Conservation (phyloP, 1,140 invertebrate species). For the Danaus plexippus region DNA sequence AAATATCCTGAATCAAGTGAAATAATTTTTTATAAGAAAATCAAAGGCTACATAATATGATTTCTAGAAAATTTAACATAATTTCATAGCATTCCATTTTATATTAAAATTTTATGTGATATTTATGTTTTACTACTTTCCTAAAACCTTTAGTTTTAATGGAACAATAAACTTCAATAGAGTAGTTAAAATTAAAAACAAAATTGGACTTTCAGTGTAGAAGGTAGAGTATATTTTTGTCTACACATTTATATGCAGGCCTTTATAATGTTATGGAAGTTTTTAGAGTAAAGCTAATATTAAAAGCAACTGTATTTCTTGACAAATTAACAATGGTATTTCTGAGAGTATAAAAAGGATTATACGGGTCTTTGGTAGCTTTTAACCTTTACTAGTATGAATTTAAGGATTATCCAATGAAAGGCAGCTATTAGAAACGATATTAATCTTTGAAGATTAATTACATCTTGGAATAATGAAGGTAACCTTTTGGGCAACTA, state of each 20-base stretch:
- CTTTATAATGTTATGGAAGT: conserved; percentile 28
- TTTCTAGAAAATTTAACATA: no score
- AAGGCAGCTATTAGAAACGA: no score
- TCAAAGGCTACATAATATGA: no score
- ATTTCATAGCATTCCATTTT: no score
- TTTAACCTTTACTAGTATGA: no score
- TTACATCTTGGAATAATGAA: no score
- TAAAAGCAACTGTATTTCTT: conserved; percentile 22
- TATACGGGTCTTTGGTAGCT: conserved; percentile 1
- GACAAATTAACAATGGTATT: conserved; percentile 32
- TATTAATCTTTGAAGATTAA: no score
- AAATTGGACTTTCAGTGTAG: conserved; percentile 7
- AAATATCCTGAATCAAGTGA: no score
- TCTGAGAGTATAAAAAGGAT: conserved; percentile 19
- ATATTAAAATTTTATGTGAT: no score
- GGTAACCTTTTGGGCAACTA: no score
- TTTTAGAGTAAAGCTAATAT: conserved; percentile 23
- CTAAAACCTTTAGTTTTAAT: conserved; percentile 24
- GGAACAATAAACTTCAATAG: conserved; percentile 18
- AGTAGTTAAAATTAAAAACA: conserved; percentile 12
- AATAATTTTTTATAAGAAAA: no score
- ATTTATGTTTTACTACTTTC: conserved; percentile 9
- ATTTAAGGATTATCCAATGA: no score
- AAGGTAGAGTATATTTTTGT: conserved; percentile 6
- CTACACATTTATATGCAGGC: conserved; percentile 4